Conservation (phyloP, 2,888 invertebrate genomes). For the Chromoteleia sp. region DNA sequence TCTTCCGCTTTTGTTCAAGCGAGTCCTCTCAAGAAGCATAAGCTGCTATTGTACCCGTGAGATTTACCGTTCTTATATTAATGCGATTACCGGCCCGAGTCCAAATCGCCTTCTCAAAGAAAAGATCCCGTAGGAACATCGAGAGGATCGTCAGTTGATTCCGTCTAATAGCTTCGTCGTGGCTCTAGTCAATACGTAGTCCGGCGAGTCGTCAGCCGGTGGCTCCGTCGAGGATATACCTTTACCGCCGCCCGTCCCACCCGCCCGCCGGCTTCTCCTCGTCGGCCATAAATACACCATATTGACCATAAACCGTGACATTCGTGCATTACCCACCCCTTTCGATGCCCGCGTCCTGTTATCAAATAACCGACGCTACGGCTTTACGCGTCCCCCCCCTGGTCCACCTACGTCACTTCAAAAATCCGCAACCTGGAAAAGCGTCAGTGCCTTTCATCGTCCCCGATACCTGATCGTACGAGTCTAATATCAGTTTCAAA, state of each 20-base stretch:
- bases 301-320: conserved; percentile 83
- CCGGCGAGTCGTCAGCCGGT: conserved; percentile 47
- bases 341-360: conserved; percentile 73
- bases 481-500: conserved; percentile 65
- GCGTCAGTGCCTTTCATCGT: conserved; percentile 35
- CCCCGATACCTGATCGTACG: conserved; percentile 58
- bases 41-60: conserved; percentile 76
- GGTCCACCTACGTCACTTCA: conserved; percentile 28
- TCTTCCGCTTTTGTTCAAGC: conserved; percentile 65
- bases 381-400: conserved; percentile 73
- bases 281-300: conserved; percentile 81
- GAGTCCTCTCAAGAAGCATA: conserved; percentile 65
- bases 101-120: conserved; percentile 68
- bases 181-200: conserved; percentile 67
- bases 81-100: conserved; percentile 79
- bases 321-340: conserved; percentile 81
- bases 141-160: conserved; percentile 68
- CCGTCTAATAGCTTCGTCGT: conserved; percentile 61
- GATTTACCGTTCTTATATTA: conserved; percentile 81
- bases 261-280: conserved; percentile 72
- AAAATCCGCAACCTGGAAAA: conserved; percentile 65
- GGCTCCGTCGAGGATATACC: conserved; percentile 59
- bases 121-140: conserved; percentile 69
- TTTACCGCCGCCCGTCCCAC: conserved; percentile 39
- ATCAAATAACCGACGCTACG: conserved; percentile 77